These are phyloP conservation scores for Cistogaster globosa DNA, from an alignment of 2,888 invertebrate genomes.

Conservation along the genomic window DNA sequence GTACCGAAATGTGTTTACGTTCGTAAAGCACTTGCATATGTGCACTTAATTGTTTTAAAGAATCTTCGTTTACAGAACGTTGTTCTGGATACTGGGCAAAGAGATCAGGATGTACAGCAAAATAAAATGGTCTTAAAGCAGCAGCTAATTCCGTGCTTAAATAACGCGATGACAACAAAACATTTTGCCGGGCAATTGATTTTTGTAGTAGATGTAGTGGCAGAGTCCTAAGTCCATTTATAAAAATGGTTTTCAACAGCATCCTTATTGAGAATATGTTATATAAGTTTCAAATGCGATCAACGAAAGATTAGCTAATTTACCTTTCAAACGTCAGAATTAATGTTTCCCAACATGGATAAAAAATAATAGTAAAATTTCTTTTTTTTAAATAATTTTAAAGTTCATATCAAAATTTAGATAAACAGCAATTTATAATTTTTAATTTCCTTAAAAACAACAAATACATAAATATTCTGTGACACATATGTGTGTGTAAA, in stretches of 20 bases:
- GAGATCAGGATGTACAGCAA: conserved; percentile 97
- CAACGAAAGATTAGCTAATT: not conserved
- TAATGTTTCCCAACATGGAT: not conserved
- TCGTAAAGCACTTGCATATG: conserved; percentile 90
- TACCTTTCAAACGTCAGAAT: not conserved
- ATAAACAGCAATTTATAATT: not conserved
- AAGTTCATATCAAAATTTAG: not conserved
- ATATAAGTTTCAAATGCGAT: conserved; percentile 32
- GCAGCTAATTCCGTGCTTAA: conserved; percentile 93
- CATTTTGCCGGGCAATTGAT: not conserved
- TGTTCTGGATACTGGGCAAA: conserved; percentile 96
- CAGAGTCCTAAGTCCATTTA: conserved; percentile 30
- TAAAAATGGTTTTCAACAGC: conserved; percentile 45
- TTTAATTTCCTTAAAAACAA: not conserved
- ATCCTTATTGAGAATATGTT: conserved; percentile 43
- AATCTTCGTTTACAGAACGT: conserved; percentile 94
- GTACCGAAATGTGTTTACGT: conserved; percentile 82
- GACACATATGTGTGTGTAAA: not conserved
- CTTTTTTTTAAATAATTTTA: not conserved
- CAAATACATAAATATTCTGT: not conserved
- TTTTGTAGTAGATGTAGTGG: conserved; percentile 9
- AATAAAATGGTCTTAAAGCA: conserved; percentile 96
- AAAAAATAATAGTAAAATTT: not conserved
- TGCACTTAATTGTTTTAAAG: conserved; percentile 93
- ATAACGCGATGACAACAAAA: conserved; percentile 55